phyloP scores from a whole-genome alignment of 2,113 vertebrate species.

The Echinops telfairi region DNA sequence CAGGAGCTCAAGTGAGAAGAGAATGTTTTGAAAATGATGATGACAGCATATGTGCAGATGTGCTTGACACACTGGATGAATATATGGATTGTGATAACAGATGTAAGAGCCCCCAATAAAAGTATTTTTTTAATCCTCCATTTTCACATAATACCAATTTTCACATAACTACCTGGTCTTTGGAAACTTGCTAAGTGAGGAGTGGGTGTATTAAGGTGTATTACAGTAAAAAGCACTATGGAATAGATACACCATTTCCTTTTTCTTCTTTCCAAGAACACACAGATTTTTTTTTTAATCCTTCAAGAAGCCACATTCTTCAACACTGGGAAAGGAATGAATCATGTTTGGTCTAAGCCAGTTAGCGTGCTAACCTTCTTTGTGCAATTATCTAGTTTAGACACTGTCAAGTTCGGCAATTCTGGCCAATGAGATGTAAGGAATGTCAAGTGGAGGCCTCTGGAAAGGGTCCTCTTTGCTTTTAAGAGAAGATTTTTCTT shows the following conservation, averaged over 20 bases:
- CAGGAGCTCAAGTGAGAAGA: too few species aligned
- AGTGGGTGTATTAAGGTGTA: background rate
- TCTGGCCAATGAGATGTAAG: background rate
- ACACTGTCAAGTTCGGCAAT: background rate
- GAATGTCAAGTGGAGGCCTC: background rate
- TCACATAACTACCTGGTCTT: too few species aligned
- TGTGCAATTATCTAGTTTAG: background rate
- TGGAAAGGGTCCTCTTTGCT: background rate
- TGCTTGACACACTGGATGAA: too few species aligned
- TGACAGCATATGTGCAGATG: too few species aligned
- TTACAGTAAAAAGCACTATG: background rate
- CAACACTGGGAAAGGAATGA: background rate
- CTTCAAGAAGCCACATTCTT: conserved; percentile 40
- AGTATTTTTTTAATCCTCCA: too few species aligned
- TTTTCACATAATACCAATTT: too few species aligned
- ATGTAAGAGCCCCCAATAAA: too few species aligned
- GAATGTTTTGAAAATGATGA: too few species aligned
- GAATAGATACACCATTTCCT: background rate
- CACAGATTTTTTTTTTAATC: background rate
- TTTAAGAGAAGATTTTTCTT: background rate
- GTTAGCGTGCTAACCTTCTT: background rate
- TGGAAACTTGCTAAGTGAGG: background rate
- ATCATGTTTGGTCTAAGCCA: conserved; percentile 2
- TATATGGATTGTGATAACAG: too few species aligned
- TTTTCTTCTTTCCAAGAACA: conserved; percentile 38